A percentile compares a stretch with the other conserved stretches of the same genome.
Conservation (phyloP, 1,140 invertebrate genomes). For the Diachasma alloeum region DNA sequence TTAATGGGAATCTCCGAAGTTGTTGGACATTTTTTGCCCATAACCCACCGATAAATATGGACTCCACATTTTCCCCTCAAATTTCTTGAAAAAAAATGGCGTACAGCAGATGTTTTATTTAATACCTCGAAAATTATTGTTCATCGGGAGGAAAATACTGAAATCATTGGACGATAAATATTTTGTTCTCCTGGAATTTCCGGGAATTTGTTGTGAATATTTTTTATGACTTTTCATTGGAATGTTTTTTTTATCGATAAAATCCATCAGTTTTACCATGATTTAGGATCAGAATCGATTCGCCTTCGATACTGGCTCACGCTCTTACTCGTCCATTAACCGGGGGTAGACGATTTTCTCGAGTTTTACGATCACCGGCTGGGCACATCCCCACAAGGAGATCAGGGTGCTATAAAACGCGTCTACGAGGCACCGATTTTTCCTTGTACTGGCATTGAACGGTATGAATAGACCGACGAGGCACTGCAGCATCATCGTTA, state of each 20-base stretch:
- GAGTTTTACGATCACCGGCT: constrained; percentile 25
- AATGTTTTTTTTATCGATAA: not conserved
- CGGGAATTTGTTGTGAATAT: not conserved
- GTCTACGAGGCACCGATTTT: constrained; percentile 20
- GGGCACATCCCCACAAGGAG: not conserved
- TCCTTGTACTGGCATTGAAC: not conserved
- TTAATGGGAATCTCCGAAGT: not conserved
- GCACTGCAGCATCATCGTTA: not conserved
- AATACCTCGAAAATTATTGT: not conserved
- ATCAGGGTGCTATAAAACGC: constrained; percentile 24
- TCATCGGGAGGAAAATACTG: not conserved
- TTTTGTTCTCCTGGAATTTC: not conserved
- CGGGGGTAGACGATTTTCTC: constrained; percentile 14
- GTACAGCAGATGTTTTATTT: not conserved
- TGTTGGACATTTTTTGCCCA: not conserved
- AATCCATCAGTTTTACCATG: constrained; percentile 6
- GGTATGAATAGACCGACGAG: not conserved
- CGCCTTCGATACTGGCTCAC: not conserved
- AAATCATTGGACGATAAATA: not conserved
- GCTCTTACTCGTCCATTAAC: not conserved
- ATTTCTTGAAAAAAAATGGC: not conserved
- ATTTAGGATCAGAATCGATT: constrained; percentile 22
- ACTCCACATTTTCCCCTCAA: not conserved
- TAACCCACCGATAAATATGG: not conserved
- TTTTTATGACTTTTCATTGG: not conserved